Base-by-base conservation (phyloP, 2,797 vertebrate species). In the Gadopsis bispinosus region DNA sequence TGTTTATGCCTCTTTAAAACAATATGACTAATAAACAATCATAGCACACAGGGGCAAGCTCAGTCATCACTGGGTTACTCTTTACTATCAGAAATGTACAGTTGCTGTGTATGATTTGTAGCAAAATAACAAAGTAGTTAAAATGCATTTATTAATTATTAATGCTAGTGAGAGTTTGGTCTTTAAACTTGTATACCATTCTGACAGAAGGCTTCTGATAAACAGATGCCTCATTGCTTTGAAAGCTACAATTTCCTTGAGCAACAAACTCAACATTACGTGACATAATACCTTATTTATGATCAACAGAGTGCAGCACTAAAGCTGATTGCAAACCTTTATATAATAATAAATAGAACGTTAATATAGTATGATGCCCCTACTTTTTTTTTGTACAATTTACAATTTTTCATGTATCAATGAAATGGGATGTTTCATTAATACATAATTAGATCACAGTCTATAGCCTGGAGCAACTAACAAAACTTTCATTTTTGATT, bases 91-190 rank as follows among this genome's bases (percentile, higher is more conserved):
- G n/a, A 56, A 20, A 55, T 51, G 20, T 12, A 41, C 1, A 47
- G 10, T 4, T 51, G 66, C 60, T 33, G 22, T 37, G 11, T 26
- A 54, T 48, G 16, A 58, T 59, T 70, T 54, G 67, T 58, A 55
- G 20, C 51, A 54, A 60, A 73, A 47, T 43, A 7, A 56, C 31
- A 50, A 73, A 53, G 31, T 41, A 1, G 7, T 73, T 75, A 59
- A n/a, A 35, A 68, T 53, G 56, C 22, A 47, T 37, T 55, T 29
- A 55, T 71, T 6, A 58, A 45, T 71, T 75, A 63, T 69, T 77
- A 53, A 73, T 73, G 20, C 10, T 3, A 31, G 4, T 53, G 13
- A 50, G 17, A 68, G 45, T n/a, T 26, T 48, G 63, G 16, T 31
- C 12, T 66, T 61, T 45, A 37, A 2, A 75, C 19, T 35, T 7